Conservation (phyloP, 2,888 invertebrate genomes). For the Oligia fasciuncula region DNA sequence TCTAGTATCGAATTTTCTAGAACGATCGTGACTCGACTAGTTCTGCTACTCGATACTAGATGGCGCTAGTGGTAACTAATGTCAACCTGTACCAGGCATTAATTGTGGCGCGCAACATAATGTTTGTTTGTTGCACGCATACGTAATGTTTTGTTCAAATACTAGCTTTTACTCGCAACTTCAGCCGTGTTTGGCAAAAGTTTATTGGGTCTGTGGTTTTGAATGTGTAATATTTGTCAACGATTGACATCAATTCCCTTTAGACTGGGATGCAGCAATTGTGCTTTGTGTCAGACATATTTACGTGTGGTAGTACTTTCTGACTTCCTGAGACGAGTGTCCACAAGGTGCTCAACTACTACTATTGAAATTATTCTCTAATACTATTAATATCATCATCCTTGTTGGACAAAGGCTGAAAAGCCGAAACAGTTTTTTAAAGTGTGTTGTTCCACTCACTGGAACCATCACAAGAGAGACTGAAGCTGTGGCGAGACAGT, state of each 20-base stretch:
- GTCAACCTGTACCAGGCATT: no score
- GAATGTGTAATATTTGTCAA: neutral
- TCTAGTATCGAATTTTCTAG: no score
- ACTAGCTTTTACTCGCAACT: constrained; percentile 23
- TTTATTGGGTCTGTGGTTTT: constrained; percentile 11
- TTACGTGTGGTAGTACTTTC: neutral
- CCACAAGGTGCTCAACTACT: neutral
- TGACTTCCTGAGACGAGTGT: neutral
- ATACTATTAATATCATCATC: neutral
- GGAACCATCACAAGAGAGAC: no score
- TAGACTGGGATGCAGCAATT: neutral
- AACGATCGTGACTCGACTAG: no score
- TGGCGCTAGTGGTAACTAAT: no score
- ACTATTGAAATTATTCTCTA: neutral
- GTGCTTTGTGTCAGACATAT: constrained; percentile 1
- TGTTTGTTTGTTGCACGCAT: constrained; percentile 48
- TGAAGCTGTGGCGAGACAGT: no score
- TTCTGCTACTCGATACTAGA: no score
- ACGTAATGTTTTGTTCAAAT: constrained; percentile 43
- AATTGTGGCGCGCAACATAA: no score
- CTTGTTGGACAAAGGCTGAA: no score
- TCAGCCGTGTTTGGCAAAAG: neutral
- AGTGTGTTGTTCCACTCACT: no score
- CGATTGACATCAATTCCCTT: neutral
- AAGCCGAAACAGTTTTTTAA: no score